phyloP scores from a whole-genome alignment of 1,140 invertebrate species.

The Micrasema longulum region DNA sequence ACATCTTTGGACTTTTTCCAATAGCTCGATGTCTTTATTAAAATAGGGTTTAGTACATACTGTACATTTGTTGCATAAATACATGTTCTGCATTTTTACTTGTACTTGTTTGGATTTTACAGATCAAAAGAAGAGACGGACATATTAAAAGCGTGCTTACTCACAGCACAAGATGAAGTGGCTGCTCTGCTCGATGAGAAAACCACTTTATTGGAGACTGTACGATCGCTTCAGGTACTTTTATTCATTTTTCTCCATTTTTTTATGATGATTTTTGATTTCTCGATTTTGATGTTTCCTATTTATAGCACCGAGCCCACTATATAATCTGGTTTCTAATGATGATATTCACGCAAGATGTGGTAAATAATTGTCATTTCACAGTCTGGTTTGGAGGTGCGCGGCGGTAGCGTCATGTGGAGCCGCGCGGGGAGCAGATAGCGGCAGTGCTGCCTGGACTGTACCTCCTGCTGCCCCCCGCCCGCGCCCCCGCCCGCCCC shows the following conservation, averaged over 20 bases:
- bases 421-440: constrained; percentile 64
- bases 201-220: constrained; percentile 76
- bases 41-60: too few relatives aligned
- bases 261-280: too few relatives aligned
- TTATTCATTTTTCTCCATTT: neutral
- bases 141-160: constrained; percentile 69
- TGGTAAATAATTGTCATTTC: too few relatives aligned
- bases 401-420: constrained; percentile 45
- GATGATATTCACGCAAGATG: too few relatives aligned
- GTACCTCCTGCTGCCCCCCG: constrained; percentile 64
- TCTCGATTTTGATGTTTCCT: too few relatives aligned
- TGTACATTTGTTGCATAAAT: too few relatives aligned
- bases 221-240: constrained; percentile 72
- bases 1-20: too few relatives aligned
- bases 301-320: too few relatives aligned
- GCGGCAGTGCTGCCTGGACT: constrained; percentile 66
- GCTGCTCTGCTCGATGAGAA: constrained; percentile 78
- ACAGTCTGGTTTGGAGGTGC: constrained; percentile 54
- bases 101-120: constrained; percentile 53
- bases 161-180: constrained; percentile 79
- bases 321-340: too few relatives aligned
- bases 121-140: constrained; percentile 75
- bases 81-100: too few relatives aligned
- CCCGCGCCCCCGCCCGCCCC: constrained; percentile 34
- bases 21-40: too few relatives aligned